Base-by-base conservation (phyloP, 2,888 invertebrate species). In the Acanthosepion lycidas region DNA sequence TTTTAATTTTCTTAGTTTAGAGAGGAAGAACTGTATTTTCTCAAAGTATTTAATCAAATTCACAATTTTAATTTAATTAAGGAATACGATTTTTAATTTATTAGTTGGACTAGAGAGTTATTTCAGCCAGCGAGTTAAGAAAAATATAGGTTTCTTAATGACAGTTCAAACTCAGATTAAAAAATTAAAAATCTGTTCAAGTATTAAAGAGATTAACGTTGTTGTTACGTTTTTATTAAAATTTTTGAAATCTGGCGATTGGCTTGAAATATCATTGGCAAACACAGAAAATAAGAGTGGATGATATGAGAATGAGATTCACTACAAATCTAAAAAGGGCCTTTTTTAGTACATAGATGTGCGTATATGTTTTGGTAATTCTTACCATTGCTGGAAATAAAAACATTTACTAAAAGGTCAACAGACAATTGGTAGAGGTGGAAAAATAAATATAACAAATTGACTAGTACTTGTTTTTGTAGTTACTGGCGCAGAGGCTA, bases 331-430 rank as follows among this genome's bases (percentile, higher is more conserved):
- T n/a, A 15, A n/a, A 23, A 18, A 33, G 12, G 8, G 28, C 9
- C 28, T 28, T n/a, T n/a, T 33, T 78, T 78, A 33, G 33, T n/a
- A 18, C n/a, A 78, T 78, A n/a, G 78, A n/a, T n/a, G 78, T 78
- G 33, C 12, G 78, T 78, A 78, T 78, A 78, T 78, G n/a, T 78
- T 78, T 78, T 3, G 78, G 78, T 9, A 78, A 33, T 78, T 78
- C 78, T 78, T n/a, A 4, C n/a, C n/a, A 78, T 78, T 78, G 78
- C 12, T 78, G n/a, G 78, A 78, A 78, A 78, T 78, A 78, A 78
- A 78, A 78, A 78, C 78, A 78, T 78, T 78, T n/a, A 78, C n/a
- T 78, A 15, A 78, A 78, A 78, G 78, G 78, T 78, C 78, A 78
- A 15, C 78, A 23, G n/a, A 78, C 78, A 78, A 78, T 78, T 78